Evolutionary conservation across 2,888 invertebrate species (phyloP), one percentile per base, ranked within the genome.

Genomic region (Tinea semifulvella): DNA sequence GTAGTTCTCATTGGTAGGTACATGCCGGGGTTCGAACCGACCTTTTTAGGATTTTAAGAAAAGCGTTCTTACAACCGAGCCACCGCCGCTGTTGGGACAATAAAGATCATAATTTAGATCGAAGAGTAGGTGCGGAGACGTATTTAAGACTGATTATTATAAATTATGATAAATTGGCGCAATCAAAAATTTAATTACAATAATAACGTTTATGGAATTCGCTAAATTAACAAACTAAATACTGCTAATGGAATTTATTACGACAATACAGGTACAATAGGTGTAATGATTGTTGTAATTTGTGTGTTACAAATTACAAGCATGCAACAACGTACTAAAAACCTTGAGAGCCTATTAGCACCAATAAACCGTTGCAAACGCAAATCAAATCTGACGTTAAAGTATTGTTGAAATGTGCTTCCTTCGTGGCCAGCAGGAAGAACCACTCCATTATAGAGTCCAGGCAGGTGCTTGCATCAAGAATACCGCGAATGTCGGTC

Each of bases 391-490:
- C 3, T 16, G 18, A 40, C 20, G 18, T 4, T 18, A 38, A 35
- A 8, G 20, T 11, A 19, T 19, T 39, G 39, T n/a, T 18, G 35
- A 20, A 19, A 45, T 26, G 25, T 27, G 10, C 26, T 27, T 26
- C 39, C 44, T 26, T 27, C 28, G 40, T 49, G 49, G 56, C 65
- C 50, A 49, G 56, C 66, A 67, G 68, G 66, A 68, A 66, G 62
- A 56, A 53, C 58, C 54, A 48, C 50, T 58, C 63, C 56, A 68
- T 68, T 67, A 67, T 52, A 63, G 68, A 68, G 62, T 68, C 61
- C 63, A 66, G 64, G 55, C 52, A 62, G 58, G 53, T 49, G 53
- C 55, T 61, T 60, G 57, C 59, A 60, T 59, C 60, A 62, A 57
- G 55, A 18, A 14, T 18, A 40, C 22, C 22, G 14, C 40, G 40